Percentiles rank a stretch among this genome's conserved stretches.
phyloP scores from a whole-genome alignment of 2,888 invertebrate species.

The Bellardia bayeri region DNA sequence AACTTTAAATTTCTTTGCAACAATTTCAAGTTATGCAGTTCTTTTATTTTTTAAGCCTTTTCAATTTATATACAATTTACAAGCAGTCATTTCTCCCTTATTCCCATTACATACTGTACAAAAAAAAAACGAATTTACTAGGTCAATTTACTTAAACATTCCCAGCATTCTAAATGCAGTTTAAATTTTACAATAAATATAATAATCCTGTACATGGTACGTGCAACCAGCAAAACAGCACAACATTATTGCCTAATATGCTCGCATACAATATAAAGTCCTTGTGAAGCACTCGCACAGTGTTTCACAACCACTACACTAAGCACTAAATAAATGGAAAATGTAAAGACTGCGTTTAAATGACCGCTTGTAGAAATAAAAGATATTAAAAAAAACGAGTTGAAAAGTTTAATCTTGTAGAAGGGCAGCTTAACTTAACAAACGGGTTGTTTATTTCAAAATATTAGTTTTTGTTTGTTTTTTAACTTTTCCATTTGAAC shows the following conservation, averaged over 20 bases:
- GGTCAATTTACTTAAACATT: background rate
- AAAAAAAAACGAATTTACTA: background rate
- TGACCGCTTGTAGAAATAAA: conserved; percentile 13
- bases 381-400: conserved; percentile 2
- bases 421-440: conserved; percentile 20
- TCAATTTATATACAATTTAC: background rate
- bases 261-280: background rate
- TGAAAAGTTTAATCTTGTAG: conserved; percentile 33
- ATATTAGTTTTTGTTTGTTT: background rate
- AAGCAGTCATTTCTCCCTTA: background rate
- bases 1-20: no score
- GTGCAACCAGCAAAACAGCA: background rate
- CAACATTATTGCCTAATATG: conserved; percentile 2
- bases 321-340: conserved; percentile 34
- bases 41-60: background rate
- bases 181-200: conserved; percentile 21
- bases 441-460: background rate
- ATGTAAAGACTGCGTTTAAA: conserved; percentile 32
- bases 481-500: background rate
- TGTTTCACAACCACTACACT: conserved; percentile 16
- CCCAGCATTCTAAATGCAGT: conserved; percentile 4
- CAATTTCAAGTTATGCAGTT: no score
- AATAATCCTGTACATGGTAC: conserved; percentile 3
- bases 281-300: conserved; percentile 12
- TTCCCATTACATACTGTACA: no score